Base-by-base conservation (phyloP, 2,797 vertebrate genomes). In the Otolemur crassicaudatus region DNA sequence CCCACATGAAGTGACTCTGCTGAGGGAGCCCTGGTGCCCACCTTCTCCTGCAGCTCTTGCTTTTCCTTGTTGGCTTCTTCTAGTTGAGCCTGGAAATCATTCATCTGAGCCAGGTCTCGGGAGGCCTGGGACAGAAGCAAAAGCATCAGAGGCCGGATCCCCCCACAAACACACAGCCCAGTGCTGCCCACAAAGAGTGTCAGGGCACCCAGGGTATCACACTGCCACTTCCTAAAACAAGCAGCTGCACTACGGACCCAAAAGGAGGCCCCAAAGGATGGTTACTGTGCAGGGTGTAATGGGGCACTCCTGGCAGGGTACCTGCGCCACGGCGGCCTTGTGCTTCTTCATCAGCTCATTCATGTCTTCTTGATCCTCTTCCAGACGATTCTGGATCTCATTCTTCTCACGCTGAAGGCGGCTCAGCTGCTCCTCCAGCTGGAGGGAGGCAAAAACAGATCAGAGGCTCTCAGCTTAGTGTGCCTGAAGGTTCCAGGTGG, bases 311-410 rank as follows among this genome's bases (percentile, higher is more conserved):
- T 6, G 9, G 76, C 17, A 2, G 72, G 88, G 97, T 97, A 99
- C 99, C 99, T 99, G 99, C 34, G 99, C 98, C 87, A 99, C 99
- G 0, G 99, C 99, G 0, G 99, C 99, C 97, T 99, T 99, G 98
- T 99, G 99, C 96, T 99, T 99, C 98, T 99, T 99, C 99, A 99
- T 99, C 96, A 99, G 98, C 96, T 99, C 99, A 0, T 99, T 99
- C 98, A 99, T 99, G 98, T 99, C 99, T 96, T 99, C 99, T 98
- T 99, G 99, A 97, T 99, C 99, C 87, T 99, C 99, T 97, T 99
- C 99, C 98, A 99, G 99, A 49, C 99, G 99, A 63, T 99, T 99
- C 98, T 99, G 99, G 82, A 99, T 98, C 97, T 99, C 99, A 0
- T 99, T 99, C 98, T 99, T 99, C 98, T 99, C 99, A 73, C 99